Percentiles rank a stretch among this genome's conserved stretches.
Evolutionary conservation across 2,797 vertebrate genomes (phyloP).

Genomic region (Graptemys geographica): DNA sequence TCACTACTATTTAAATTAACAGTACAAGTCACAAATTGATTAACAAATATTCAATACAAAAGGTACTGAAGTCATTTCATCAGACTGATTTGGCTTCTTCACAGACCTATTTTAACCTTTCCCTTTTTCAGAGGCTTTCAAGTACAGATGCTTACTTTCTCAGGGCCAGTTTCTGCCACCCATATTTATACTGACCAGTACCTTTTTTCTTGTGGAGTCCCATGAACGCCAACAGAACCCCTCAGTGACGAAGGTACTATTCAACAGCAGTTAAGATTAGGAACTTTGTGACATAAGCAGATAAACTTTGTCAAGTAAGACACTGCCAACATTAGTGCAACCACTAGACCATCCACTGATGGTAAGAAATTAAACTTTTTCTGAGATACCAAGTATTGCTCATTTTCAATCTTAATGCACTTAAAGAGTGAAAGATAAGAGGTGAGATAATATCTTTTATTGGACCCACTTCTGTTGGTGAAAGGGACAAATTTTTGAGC

Average conservation of each 20-base stretch:
- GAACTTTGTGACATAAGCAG: not conserved
- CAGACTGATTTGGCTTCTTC: not conserved
- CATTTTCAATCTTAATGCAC: not conserved
- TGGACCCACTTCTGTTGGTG: not conserved
- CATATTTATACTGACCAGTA: not conserved
- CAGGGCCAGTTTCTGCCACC: not conserved
- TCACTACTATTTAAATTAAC: too few relatives aligned
- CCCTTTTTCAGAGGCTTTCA: not conserved
- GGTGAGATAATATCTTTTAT: not conserved
- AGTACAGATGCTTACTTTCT: not conserved
- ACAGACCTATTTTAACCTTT: not conserved
- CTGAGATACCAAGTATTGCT: not conserved
- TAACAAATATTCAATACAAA: not conserved
- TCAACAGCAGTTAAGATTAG: not conserved
- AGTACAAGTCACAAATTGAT: too few relatives aligned
- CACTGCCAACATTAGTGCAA: not conserved
- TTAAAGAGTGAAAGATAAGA: not conserved
- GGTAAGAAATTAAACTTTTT: not conserved
- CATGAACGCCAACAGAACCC: not conserved
- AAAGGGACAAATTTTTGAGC: not conserved
- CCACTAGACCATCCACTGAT: not conserved
- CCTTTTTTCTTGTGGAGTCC: not conserved
- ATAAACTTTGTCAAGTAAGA: not conserved
- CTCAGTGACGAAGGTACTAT: not conserved
- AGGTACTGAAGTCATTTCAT: not conserved